Evolutionary conservation across 2,113 vertebrate genomes (phyloP).

Genomic region (Cynopterus brachyotis): DNA sequence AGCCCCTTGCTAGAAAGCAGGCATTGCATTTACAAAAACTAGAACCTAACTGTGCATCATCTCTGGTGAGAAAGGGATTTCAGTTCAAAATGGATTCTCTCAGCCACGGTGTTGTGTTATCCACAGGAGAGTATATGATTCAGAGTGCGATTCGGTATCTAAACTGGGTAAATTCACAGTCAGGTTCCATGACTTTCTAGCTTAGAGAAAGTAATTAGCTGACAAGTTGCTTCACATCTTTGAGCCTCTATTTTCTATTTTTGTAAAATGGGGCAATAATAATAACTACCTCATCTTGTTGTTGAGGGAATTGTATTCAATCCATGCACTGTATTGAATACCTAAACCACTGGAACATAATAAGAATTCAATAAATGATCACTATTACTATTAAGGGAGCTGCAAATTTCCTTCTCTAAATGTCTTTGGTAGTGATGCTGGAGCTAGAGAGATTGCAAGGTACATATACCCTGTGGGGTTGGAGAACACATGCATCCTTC

Average conservation of each 20-base stretch:
- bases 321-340: neutral
- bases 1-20: neutral
- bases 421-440: neutral
- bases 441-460: neutral
- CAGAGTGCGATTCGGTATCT: neutral
- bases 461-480: fast-evolving
- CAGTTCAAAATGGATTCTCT: neutral
- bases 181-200: neutral
- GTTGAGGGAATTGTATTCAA: neutral
- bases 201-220: neutral
- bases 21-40: neutral
- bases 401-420: neutral
- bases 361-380: neutral
- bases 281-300: neutral
- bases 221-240: neutral
- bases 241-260: neutral
- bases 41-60: neutral
- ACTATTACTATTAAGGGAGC: neutral
- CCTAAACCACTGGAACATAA: neutral
- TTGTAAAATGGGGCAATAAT: neutral
- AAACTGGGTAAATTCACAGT: neutral
- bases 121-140: neutral
- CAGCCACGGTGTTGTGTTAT: neutral
- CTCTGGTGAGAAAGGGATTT: neutral
- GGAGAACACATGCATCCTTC: neutral